Base-by-base conservation (phyloP, 2,797 vertebrate genomes). In the Muscicapa striata region DNA sequence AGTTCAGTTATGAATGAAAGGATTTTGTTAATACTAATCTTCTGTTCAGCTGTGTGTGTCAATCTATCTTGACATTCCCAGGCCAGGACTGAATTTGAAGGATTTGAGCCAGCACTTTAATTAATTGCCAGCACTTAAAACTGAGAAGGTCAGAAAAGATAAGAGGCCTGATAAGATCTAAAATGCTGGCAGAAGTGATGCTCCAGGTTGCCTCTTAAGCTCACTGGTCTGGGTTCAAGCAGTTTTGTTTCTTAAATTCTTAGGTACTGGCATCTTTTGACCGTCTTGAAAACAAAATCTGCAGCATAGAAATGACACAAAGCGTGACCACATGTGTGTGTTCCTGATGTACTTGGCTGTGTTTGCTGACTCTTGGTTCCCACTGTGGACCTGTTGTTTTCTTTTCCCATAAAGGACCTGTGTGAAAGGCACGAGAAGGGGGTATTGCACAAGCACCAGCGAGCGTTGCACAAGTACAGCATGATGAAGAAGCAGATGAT, bases 391-490 rank as follows among this genome's bases (percentile, higher is more conserved):
- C 48, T 69, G 30, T 17, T n/a, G 30, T 38, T 46, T 19, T 43
- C 21, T 40, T 92, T 90, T 76, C 57, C 45, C 29, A 5, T 36
- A 0, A 43, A 99, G 99, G 99, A 99, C 94, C 98, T 99, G 93
- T 99, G 99, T 16, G 99, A 99, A 95, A 98, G 99, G n/a, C 99
- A 99, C 0, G 99, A 99, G 98, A 99, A 99, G 95, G 99, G 99
- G 0, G 98, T 99, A 5, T 97, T 99, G 73, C 99, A 99, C 49
- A 99, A 99, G 95, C 99, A 99, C 96, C 99, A 99, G 98, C 97
- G 98, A 48, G 99, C 99, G 0, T 97, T 99, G 97, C 99, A 99
- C 97, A 99, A 99, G 95, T 99, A 99, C 94, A 97, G 99, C 34
- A 87, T 99, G 97, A 99, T 99, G 99, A 99, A 98, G 98, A 98